A percentile compares a stretch with the other conserved stretches of the same genome.
Conservation (phyloP, 2,888 invertebrate species). For the Cantharis lateralis region DNA sequence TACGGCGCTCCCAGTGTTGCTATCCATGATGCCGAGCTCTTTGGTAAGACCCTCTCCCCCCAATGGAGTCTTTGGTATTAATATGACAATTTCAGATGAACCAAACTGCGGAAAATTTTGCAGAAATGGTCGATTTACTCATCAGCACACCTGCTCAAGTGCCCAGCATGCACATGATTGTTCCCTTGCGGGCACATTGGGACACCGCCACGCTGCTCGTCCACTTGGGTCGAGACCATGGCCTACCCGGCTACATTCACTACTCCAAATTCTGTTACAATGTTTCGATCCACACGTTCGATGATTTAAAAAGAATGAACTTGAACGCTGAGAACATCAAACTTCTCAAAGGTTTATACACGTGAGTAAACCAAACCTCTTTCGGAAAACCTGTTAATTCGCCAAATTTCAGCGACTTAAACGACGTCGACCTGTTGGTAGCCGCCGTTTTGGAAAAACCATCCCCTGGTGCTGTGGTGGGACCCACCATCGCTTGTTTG, state of each 20-base stretch:
- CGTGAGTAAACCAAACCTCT: slow-evolving; percentile 53
- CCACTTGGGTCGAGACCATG: slow-evolving; percentile 78
- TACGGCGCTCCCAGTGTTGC: slow-evolving; percentile 72
- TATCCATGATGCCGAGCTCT: slow-evolving; percentile 74
- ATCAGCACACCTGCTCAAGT: slow-evolving; percentile 67
- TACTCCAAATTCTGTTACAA: slow-evolving; percentile 70
- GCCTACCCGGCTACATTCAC: slow-evolving; percentile 73
- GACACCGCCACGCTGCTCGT: slow-evolving; percentile 60
- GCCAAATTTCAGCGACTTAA: slow-evolving; percentile 60
- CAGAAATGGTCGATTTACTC: slow-evolving; percentile 63
- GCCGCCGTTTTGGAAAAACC: slow-evolving; percentile 84
- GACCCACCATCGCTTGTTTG: slow-evolving; percentile 88
- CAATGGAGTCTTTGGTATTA: background rate
- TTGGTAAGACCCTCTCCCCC: slow-evolving; percentile 59
- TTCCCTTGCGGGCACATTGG: slow-evolving; percentile 52
- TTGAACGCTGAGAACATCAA: slow-evolving; percentile 64
- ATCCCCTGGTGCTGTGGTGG: slow-evolving; percentile 79
- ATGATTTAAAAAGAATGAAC: slow-evolving; percentile 63
- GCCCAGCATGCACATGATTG: slow-evolving; percentile 62
- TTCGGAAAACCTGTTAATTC: background rate
- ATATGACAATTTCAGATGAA: slow-evolving; percentile 58
- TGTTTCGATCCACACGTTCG: slow-evolving; percentile 55
- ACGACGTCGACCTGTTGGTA: slow-evolving; percentile 83
- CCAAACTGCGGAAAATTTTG: slow-evolving; percentile 57
- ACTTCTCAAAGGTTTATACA: slow-evolving; percentile 70